A percentile compares a stretch with the other conserved stretches of the same genome.
These are phyloP conservation scores for Graphium colonna DNA, from an alignment of 2,888 invertebrate genomes.

Conservation along the genomic window DNA sequence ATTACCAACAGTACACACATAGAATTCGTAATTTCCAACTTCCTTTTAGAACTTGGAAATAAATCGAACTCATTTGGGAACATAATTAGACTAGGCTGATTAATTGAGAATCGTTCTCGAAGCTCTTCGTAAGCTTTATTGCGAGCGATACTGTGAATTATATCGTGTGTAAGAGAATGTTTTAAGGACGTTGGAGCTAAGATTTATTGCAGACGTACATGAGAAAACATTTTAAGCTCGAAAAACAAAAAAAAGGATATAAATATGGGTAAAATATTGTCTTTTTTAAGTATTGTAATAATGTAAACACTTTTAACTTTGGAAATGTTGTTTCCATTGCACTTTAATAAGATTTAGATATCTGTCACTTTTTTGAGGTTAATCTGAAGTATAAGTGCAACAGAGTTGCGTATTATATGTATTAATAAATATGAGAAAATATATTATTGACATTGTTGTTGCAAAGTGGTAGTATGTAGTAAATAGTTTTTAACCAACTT, in stretches of 20 bases:
- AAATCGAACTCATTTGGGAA: constrained; percentile 15
- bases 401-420: too few species aligned
- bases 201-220: background rate
- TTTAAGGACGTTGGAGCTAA: background rate
- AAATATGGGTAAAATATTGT: too few species aligned
- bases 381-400: too few species aligned
- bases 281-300: too few species aligned
- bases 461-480: too few species aligned
- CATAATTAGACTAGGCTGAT: constrained; percentile 13
- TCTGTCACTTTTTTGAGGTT: background rate
- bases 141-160: background rate
- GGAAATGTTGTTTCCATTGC: background rate
- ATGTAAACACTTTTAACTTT: background rate
- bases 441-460: too few species aligned
- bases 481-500: too few species aligned
- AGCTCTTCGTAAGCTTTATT: constrained; percentile 5
- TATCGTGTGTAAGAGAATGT: background rate
- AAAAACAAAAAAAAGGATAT: too few species aligned
- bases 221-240: too few species aligned
- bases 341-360: background rate
- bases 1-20: too few species aligned
- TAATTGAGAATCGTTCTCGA: constrained; percentile 8
- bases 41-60: background rate
- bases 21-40: background rate
- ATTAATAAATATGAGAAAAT: too few species aligned